Percentiles rank a stretch among this genome's conserved stretches.
Conservation (phyloP, 2,797 vertebrate genomes). For the Aselliscus stoliczkanus region DNA sequence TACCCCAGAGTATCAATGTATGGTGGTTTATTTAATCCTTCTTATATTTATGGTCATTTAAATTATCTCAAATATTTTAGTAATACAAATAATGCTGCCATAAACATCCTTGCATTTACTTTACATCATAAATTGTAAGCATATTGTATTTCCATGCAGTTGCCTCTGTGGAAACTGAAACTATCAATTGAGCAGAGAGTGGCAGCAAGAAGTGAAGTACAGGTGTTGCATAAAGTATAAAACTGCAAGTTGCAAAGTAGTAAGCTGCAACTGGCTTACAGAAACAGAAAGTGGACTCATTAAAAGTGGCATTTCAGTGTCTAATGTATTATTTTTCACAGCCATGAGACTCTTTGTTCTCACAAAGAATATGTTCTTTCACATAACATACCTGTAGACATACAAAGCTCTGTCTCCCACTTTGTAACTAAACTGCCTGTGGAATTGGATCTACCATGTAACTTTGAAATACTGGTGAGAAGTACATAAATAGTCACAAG, state of each 20-base stretch:
- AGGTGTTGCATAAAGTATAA: neutral
- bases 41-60: neutral
- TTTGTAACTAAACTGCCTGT: neutral
- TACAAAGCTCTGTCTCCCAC: neutral
- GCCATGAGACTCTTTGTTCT: neutral
- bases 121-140: neutral
- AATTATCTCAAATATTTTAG: neutral
- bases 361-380: neutral
- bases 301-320: neutral
- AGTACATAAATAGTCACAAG: neutral
- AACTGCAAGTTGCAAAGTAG: neutral
- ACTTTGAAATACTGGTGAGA: neutral
- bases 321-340: neutral
- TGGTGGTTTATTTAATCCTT: neutral
- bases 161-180: neutral
- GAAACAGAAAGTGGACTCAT: neutral
- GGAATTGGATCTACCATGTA: neutral
- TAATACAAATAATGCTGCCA: neutral
- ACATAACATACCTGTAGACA: neutral
- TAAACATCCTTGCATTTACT: neutral
- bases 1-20: neutral
- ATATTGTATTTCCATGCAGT: neutral
- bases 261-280: neutral
- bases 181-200: neutral
- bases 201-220: neutral